Evolutionary conservation across 2,113 vertebrate genomes (phyloP).

Genomic region (Peromyscus polionotus): DNA sequence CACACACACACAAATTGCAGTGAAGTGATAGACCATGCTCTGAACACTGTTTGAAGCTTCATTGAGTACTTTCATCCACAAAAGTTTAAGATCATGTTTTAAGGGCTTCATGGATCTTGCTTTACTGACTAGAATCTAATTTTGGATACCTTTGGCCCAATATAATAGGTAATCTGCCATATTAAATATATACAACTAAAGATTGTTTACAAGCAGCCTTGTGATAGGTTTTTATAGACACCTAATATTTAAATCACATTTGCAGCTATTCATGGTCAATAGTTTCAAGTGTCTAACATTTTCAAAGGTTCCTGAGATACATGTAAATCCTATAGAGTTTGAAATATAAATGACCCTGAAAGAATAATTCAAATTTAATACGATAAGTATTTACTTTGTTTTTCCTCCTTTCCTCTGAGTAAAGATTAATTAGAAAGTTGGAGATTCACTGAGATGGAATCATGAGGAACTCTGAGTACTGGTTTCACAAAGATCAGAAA

Average conservation of each 20-base stretch:
- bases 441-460: slow-evolving; percentile 45
- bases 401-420: neutral
- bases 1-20: neutral
- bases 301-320: neutral
- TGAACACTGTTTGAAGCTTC: slow-evolving; percentile 24
- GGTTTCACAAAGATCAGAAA: slow-evolving; percentile 71
- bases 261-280: slow-evolving; percentile 3
- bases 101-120: neutral
- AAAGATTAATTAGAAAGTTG: slow-evolving; percentile 47
- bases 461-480: slow-evolving; percentile 44
- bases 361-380: slow-evolving; percentile 40
- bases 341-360: slow-evolving; percentile 46
- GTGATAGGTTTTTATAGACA: slow-evolving; percentile 17
- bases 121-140: slow-evolving; percentile 23
- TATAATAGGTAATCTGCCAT: neutral
- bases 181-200: slow-evolving; percentile 17
- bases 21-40: neutral
- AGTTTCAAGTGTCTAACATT: neutral
- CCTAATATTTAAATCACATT: slow-evolving; percentile 20
- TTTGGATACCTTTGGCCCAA: neutral
- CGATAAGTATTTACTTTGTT: neutral
- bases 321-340: neutral
- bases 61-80: neutral
- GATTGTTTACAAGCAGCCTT: slow-evolving; percentile 46
- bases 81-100: slow-evolving; percentile 29